Evolutionary conservation across 2,888 invertebrate species (phyloP).

Genomic region (Aricia artaxerxes): DNA sequence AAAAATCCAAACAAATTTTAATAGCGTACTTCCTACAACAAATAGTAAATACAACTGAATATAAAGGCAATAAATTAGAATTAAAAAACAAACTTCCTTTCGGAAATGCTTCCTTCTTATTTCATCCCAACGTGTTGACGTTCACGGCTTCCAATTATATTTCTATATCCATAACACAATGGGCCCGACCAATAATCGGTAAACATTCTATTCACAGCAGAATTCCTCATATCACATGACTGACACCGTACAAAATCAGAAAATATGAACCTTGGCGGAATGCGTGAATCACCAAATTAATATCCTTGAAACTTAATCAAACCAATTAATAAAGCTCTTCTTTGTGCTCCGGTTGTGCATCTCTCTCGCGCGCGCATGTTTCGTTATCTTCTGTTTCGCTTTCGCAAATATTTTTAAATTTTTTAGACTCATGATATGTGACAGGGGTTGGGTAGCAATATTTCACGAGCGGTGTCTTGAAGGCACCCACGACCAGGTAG

Average conservation of each 20-base stretch:
- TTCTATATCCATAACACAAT: conserved; percentile 60
- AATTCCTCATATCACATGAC: conserved; percentile 59
- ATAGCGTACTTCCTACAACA: conserved; percentile 6
- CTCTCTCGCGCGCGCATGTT: conserved; percentile 45
- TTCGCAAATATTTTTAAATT: conserved; percentile 50
- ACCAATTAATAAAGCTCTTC: conserved; percentile 70
- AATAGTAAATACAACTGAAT: background rate
- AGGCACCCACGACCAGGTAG: conserved; percentile 77
- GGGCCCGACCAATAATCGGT: conserved; percentile 66
- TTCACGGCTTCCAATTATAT: conserved; percentile 62
- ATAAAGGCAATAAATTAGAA: conserved; percentile 35
- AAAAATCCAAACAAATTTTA: conserved; percentile 1
- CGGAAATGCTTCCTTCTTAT: conserved; percentile 73
- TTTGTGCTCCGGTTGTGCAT: conserved; percentile 47
- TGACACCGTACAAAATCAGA: conserved; percentile 70
- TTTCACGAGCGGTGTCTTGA: conserved; percentile 67
- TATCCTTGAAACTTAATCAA: conserved; percentile 79
- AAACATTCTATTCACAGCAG: conserved; percentile 67
- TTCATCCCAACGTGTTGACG: conserved; percentile 68
- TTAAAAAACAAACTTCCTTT: conserved; percentile 59
- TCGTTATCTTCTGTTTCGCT: conserved; percentile 46
- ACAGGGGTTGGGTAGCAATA: conserved; percentile 76
- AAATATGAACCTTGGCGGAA: conserved; percentile 74
- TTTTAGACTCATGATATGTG: conserved; percentile 65
- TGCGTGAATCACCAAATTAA: conserved; percentile 75